Percentiles rank a stretch among this genome's conserved stretches.
Conservation (phyloP, 2,113 vertebrate species). For the Eidolon helvum region DNA sequence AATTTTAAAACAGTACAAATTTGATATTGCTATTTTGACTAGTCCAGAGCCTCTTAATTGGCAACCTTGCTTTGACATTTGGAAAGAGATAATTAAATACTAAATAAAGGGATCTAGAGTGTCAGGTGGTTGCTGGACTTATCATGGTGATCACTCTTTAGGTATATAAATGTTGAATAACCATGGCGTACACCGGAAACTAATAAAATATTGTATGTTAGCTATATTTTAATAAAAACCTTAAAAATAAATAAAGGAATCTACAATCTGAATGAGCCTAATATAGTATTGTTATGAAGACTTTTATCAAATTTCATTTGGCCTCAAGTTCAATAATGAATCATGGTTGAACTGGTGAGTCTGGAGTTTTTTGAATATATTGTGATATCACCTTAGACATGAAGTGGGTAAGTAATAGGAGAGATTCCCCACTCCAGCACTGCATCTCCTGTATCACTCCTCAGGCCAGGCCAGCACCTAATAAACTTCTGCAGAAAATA, state of each 20-base stretch:
- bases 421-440: neutral
- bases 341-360: neutral
- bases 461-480: neutral
- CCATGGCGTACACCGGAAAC: no score
- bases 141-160: no score
- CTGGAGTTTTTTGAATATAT: no score
- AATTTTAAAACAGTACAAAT: slow-evolving; percentile 8
- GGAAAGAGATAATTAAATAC: slow-evolving; percentile 46
- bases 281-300: neutral
- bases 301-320: neutral
- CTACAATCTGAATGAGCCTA: neutral
- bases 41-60: slow-evolving; percentile 7
- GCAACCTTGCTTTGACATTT: slow-evolving; percentile 6
- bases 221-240: no score
- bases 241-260: no score
- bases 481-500: slow-evolving; percentile 31
- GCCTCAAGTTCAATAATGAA: neutral
- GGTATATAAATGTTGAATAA: no score
- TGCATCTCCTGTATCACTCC: neutral
- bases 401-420: no score
- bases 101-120: neutral
- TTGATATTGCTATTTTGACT: neutral
- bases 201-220: no score
- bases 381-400: no score
- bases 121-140: no score